Evolutionary conservation across 2,797 vertebrate genomes (phyloP).

Genomic region (Champsocephalus gunnari): DNA sequence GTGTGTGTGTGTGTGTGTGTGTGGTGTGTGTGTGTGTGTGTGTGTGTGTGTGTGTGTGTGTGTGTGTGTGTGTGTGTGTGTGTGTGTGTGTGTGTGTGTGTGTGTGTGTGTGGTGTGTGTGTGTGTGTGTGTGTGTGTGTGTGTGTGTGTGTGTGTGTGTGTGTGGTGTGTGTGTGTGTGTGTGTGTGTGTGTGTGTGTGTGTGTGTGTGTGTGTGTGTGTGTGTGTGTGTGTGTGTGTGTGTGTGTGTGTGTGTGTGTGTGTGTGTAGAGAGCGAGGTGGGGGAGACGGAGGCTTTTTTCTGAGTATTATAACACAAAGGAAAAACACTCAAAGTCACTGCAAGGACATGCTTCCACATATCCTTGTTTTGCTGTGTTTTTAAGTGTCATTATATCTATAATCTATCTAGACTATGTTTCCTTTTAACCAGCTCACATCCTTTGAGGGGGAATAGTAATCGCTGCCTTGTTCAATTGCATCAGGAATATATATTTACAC

Average conservation of each 20-base stretch:
- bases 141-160: constrained; percentile 25
- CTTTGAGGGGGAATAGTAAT: constrained; percentile 7
- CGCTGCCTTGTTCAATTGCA: not conserved
- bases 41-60: no score
- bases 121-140: constrained; percentile 14
- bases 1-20: no score
- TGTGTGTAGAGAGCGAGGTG: constrained; percentile 9
- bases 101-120: no score
- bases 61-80: no score
- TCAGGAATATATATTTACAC: no score
- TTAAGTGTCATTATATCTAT: not conserved
- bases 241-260: not conserved
- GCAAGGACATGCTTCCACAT: constrained; percentile 37
- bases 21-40: no score
- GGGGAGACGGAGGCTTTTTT: constrained; percentile 13
- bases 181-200: not conserved
- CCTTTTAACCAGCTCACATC: not conserved
- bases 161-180: constrained; percentile 11
- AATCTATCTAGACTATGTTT: not conserved
- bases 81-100: no score
- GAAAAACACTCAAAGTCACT: constrained; percentile 16
- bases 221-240: constrained; percentile 6
- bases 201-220: constrained; percentile 19
- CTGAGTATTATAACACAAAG: constrained; percentile 20
- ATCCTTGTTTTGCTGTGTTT: not conserved